Conservation (phyloP, 2,113 vertebrate genomes). For the Python bivittatus region DNA sequence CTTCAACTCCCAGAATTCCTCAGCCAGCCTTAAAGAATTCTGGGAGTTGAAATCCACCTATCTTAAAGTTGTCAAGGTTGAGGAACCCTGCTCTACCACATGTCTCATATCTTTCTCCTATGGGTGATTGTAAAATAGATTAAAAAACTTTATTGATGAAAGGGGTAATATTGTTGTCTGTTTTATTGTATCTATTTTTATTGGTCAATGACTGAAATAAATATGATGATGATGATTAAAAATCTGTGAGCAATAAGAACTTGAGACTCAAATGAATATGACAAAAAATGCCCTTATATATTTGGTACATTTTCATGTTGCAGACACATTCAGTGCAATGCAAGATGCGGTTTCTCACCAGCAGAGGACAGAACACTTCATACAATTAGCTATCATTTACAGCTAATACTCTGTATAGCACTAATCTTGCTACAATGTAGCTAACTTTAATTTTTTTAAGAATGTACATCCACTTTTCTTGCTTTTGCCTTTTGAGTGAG, state of each 20-base stretch:
- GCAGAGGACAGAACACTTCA: slow-evolving; percentile 50
- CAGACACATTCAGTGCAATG: neutral
- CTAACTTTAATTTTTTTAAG: neutral
- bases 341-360: slow-evolving; percentile 21
- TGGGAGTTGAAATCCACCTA: no score
- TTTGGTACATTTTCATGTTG: neutral
- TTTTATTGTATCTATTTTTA: no score
- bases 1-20: no score
- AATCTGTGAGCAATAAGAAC: neutral
- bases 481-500: neutral
- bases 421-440: neutral
- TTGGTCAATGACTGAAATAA: no score
- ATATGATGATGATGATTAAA: no score
- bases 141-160: no score
- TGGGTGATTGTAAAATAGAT: no score
- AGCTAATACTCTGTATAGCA: neutral
- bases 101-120: neutral
- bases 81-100: neutral
- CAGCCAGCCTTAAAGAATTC: no score
- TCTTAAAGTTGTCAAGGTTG: no score
- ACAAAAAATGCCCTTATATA: neutral
- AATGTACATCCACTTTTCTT: neutral
- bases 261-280: neutral
- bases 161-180: no score
- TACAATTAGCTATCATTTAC: accelerated